Conservation (phyloP, 2,888 invertebrate species). For the Aphrophora alni region DNA sequence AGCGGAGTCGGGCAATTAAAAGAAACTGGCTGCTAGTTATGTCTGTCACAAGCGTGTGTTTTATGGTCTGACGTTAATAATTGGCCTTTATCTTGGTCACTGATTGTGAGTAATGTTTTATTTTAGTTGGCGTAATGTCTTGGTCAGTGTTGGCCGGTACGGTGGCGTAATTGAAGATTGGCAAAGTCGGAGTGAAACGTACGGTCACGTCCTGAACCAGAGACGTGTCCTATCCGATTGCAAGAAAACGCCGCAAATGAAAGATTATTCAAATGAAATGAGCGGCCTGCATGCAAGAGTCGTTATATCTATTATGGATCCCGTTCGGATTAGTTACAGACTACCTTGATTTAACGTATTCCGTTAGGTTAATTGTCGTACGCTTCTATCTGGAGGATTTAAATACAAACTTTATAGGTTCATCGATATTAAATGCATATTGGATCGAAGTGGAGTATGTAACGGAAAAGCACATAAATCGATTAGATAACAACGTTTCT, state of each 20-base stretch:
- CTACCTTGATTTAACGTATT: neutral
- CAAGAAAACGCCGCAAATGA: neutral
- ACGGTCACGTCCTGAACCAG: neutral
- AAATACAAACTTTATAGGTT: neutral
- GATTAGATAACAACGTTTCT: too few species aligned
- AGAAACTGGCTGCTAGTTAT: neutral
- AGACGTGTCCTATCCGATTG: neutral
- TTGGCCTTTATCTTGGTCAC: neutral
- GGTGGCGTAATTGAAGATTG: neutral
- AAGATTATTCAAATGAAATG: slow-evolving; percentile 3
- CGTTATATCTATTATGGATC: neutral
- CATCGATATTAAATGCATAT: neutral
- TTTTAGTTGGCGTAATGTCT: too few species aligned
- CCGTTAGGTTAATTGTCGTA: neutral
- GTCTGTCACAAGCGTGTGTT: neutral
- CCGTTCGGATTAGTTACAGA: neutral
- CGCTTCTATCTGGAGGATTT: neutral
- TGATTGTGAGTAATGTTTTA: neutral
- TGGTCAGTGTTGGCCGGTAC: neutral
- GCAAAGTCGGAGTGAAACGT: too few species aligned
- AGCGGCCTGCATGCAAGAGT: neutral
- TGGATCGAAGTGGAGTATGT: neutral
- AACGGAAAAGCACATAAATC: too few species aligned
- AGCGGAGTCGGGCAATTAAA: neutral
- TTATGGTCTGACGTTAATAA: neutral